Evolutionary conservation across 2,113 vertebrate species (phyloP).

Genomic region (Aspiorhynchus laticeps): DNA sequence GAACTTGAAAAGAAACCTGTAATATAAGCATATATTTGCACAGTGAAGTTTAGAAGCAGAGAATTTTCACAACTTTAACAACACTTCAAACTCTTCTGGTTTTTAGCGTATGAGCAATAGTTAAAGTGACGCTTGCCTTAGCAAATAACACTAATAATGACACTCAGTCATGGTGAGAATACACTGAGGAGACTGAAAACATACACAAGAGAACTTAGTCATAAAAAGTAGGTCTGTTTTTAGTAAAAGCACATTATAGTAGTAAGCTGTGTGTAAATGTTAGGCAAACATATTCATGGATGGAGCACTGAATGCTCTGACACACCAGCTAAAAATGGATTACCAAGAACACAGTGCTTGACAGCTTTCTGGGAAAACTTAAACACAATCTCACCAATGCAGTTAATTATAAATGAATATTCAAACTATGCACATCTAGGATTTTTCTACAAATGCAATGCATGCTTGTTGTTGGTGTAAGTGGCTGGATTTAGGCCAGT

Average conservation of each 20-base stretch:
- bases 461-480: constrained; percentile 40
- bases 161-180: constrained; percentile 2
- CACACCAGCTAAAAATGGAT: neutral
- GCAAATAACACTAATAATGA: neutral
- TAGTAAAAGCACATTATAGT: neutral
- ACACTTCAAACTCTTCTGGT: neutral
- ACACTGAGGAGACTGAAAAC: constrained; percentile 3
- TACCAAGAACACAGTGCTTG: neutral
- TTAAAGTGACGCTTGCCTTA: neutral
- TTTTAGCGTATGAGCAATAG: neutral
- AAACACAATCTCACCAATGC: neutral
- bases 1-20: too few relatives aligned
- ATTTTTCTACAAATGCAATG: neutral
- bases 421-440: neutral
- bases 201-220: neutral
- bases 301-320: neutral
- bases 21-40: too few relatives aligned
- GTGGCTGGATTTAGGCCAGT: constrained; percentile 29
- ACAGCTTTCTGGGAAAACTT: neutral
- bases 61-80: neutral
- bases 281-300: neutral
- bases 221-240: constrained; percentile 1
- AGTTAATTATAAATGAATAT: neutral
- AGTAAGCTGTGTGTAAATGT: neutral
- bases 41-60: too few relatives aligned